Percentiles rank a stretch among this genome's conserved stretches.
These are phyloP conservation scores for Bombus vancouverensis DNA, from an alignment of 1,140 invertebrate genomes.

Conservation along the genomic window DNA sequence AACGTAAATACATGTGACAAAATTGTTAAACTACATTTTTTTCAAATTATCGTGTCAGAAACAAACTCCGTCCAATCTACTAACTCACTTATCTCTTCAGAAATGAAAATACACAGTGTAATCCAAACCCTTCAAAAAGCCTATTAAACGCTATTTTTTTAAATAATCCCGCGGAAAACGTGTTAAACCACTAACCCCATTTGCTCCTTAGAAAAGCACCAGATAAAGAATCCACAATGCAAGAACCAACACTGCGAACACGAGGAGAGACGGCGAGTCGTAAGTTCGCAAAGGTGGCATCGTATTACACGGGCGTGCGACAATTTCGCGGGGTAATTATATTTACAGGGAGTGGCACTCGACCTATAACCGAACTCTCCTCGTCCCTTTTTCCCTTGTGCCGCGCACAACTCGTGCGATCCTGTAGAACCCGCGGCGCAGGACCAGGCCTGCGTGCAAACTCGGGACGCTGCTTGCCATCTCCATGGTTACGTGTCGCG, in stretches of 20 bases:
- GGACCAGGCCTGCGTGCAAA: slow-evolving; percentile 72
- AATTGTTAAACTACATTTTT: too few species aligned
- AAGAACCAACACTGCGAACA: background rate
- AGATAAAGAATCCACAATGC: background rate
- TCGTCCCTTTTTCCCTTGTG: slow-evolving; percentile 39
- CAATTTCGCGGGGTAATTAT: slow-evolving; percentile 61
- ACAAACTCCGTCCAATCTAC: too few species aligned
- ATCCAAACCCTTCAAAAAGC: too few species aligned
- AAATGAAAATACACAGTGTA: too few species aligned
- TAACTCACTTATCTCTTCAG: too few species aligned
- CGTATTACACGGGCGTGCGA: background rate
- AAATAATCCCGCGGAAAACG: background rate
- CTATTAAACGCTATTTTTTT: background rate
- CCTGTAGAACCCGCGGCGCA: slow-evolving; percentile 64
- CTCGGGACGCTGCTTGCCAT: slow-evolving; percentile 46
- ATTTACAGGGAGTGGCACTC: slow-evolving; percentile 66
- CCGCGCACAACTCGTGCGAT: slow-evolving; percentile 50
- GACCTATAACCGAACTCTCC: slow-evolving; percentile 48
- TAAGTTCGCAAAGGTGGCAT: background rate
- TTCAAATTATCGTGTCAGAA: too few species aligned
- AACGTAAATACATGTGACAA: too few species aligned
- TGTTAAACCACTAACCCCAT: background rate
- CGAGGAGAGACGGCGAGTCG: background rate
- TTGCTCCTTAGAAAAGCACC: background rate
- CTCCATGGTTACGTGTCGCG: slow-evolving; percentile 61